Evolutionary conservation across 2,888 invertebrate genomes (phyloP).

Genomic region (Sepioteuthis lessoniana): DNA sequence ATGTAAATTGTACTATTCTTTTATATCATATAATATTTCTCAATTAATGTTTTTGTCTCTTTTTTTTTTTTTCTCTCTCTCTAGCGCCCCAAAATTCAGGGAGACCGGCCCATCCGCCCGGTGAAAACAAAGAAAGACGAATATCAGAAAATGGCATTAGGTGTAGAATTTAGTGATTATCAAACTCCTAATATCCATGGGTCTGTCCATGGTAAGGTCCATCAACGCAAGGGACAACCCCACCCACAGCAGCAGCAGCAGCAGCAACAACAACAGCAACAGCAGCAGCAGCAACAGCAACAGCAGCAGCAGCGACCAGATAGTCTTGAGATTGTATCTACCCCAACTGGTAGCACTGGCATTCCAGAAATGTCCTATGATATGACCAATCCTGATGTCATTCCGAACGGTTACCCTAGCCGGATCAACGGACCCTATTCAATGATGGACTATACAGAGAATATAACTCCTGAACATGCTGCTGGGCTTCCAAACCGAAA

Average conservation of each 20-base stretch:
- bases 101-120: slow-evolving; percentile 39
- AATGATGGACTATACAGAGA: slow-evolving; percentile 39
- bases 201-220: slow-evolving; percentile 41
- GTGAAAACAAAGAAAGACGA: slow-evolving; percentile 60
- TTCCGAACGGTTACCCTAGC: slow-evolving; percentile 45
- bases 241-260: slow-evolving; percentile 49
- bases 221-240: slow-evolving; percentile 45
- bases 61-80: neutral
- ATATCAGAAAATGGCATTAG: slow-evolving; percentile 59
- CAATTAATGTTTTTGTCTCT: neutral
- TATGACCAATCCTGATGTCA: slow-evolving; percentile 42
- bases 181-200: slow-evolving; percentile 55
- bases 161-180: slow-evolving; percentile 63
- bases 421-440: slow-evolving; percentile 47
- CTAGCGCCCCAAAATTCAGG: slow-evolving; percentile 39
- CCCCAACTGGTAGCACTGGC: slow-evolving; percentile 43
- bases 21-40: too few species aligned
- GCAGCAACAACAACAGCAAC: slow-evolving; percentile 34
- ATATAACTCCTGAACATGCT: slow-evolving; percentile 44
- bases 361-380: slow-evolving; percentile 44
- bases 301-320: slow-evolving; percentile 52
- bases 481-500: slow-evolving; percentile 42
- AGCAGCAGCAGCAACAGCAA: slow-evolving; percentile 48
- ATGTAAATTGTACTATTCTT: too few species aligned
- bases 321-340: slow-evolving; percentile 53